Percentiles rank a stretch among this genome's conserved stretches.
Conservation (phyloP, 2,888 invertebrate genomes). For the Acleris holmiana region DNA sequence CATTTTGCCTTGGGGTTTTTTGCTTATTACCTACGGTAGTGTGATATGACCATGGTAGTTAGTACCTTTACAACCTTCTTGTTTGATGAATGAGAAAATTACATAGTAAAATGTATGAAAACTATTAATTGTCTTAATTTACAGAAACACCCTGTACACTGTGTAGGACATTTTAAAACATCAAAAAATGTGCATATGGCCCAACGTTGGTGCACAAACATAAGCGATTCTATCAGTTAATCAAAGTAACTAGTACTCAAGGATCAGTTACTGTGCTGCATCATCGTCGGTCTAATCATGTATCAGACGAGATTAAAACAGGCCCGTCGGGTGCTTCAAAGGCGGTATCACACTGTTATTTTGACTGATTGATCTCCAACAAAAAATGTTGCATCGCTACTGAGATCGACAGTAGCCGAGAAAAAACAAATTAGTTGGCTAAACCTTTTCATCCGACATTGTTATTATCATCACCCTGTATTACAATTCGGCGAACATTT, state of each 20-base stretch:
- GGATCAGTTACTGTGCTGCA: conserved; percentile 80
- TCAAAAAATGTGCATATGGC: too few species aligned
- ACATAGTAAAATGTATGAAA: too few species aligned
- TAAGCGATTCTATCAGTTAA: conserved; percentile 50
- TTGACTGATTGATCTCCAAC: conserved; percentile 84
- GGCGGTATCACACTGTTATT: conserved; percentile 85
- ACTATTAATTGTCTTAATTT: too few species aligned
- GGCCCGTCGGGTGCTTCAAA: conserved; percentile 81
- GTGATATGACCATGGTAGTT: conserved; percentile 1
- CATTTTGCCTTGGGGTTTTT: too few species aligned
- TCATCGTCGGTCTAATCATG: conserved; percentile 83
- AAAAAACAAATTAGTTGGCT: conserved; percentile 84
- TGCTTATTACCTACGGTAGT: not conserved
- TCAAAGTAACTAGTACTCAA: conserved; percentile 67
- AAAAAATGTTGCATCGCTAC: conserved; percentile 81
- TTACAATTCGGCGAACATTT: conserved; percentile 57
- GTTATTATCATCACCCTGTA: conserved; percentile 80
- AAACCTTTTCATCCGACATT: conserved; percentile 84
- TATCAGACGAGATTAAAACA: conserved; percentile 82
- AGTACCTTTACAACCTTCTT: too few species aligned
- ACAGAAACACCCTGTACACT: too few species aligned
- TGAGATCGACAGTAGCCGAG: conserved; percentile 83
- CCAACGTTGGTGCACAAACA: not conserved
- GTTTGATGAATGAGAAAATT: too few species aligned
- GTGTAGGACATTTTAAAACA: too few species aligned